Evolutionary conservation across 2,797 vertebrate genomes (phyloP).

Genomic region (Columba guinea): DNA sequence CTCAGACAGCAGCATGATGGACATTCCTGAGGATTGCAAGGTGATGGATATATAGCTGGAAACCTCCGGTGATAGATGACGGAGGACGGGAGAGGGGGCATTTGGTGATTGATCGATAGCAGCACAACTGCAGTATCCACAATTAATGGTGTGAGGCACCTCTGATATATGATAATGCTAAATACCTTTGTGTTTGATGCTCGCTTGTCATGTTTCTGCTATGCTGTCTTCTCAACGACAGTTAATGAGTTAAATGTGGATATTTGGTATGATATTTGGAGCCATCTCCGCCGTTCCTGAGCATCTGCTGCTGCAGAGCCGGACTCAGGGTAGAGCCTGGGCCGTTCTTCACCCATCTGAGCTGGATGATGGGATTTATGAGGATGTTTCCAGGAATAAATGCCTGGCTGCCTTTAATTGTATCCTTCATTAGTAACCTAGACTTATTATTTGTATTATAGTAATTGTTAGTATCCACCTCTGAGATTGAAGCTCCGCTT

Average conservation of each 20-base stretch:
- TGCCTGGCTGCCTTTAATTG: background rate
- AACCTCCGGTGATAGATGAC: background rate
- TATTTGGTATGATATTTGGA: background rate
- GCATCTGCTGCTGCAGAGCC: fast-evolving
- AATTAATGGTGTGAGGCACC: background rate
- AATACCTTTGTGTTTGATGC: background rate
- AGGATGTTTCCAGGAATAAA: background rate
- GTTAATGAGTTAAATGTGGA: background rate
- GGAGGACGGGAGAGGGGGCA: background rate
- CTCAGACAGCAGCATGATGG: background rate
- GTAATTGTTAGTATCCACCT: background rate
- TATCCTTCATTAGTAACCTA: background rate
- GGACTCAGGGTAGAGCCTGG: fast-evolving
- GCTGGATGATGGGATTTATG: background rate
- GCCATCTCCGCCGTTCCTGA: background rate
- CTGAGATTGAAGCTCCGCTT: background rate
- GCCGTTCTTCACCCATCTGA: fast-evolving
- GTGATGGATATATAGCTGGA: background rate
- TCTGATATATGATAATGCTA: background rate
- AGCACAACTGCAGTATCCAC: background rate
- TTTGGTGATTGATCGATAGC: background rate
- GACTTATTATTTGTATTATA: background rate
- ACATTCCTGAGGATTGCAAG: background rate
- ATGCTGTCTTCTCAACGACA: background rate
- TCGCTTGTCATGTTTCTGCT: background rate